These are phyloP conservation scores for Urocitellus parryii DNA, from an alignment of 2,113 vertebrate genomes.

Conservation along the genomic window DNA sequence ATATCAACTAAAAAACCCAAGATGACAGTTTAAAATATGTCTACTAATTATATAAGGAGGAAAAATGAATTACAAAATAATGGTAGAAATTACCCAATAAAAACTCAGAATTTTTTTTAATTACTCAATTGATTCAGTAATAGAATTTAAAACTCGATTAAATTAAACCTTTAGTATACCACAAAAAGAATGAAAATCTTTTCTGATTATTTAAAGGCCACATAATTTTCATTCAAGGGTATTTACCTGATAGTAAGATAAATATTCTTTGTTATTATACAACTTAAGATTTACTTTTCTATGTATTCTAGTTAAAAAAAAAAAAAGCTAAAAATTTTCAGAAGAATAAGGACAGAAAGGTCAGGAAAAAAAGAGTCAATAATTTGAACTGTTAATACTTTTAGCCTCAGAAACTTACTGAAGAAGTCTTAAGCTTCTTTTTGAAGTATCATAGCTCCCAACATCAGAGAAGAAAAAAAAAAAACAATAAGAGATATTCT, in stretches of 20 bases:
- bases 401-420: neutral
- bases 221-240: neutral
- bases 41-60: neutral
- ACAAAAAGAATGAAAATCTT: neutral
- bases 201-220: neutral
- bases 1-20: neutral
- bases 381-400: neutral
- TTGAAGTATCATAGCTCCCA: neutral
- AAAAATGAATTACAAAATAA: conserved; percentile 47
- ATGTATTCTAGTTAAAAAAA: neutral
- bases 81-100: neutral
- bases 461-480: conserved; percentile 10
- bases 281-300: conserved; percentile 38
- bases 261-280: neutral
- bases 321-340: neutral
- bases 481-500: neutral
- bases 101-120: neutral
- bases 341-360: neutral
- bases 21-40: neutral
- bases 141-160: neutral
- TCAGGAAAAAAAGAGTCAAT: neutral
- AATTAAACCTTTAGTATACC: neutral
- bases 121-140: conserved; percentile 35
- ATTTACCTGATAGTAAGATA: conserved; percentile 38
- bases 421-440: neutral